A percentile compares a stretch with the other conserved stretches of the same genome.
Conservation (phyloP, 2,888 invertebrate species). For the Lydus trimaculatus region DNA sequence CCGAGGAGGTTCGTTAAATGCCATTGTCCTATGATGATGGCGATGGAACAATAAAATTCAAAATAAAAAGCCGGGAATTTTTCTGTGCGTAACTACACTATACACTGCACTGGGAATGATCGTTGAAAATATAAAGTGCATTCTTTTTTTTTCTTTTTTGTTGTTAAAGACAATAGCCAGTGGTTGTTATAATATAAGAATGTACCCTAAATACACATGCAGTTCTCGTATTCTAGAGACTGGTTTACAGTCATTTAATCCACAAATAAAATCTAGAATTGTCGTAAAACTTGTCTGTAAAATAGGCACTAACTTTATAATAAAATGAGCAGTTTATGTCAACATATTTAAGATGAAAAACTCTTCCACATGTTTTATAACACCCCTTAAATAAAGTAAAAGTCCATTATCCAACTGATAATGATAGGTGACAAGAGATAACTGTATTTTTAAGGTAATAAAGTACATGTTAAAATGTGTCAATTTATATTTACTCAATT, state of each 20-base stretch:
- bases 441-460: neutral
- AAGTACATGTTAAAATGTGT: neutral
- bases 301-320: conserved; percentile 21
- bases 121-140: conserved; percentile 1
- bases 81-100: neutral
- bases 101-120: neutral
- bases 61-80: neutral
- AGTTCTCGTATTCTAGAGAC: neutral
- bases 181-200: neutral
- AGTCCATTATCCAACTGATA: neutral
- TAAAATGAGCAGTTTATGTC: conserved; percentile 20
- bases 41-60: neutral
- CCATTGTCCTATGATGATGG: neutral
- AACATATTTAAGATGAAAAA: neutral
- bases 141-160: neutral
- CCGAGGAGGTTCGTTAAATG: neutral
- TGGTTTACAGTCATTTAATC: conserved; percentile 30
- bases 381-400: neutral
- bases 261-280: conserved; percentile 22
- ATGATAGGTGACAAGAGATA: neutral
- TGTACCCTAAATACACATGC: neutral
- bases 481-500: neutral
- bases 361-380: conserved; percentile 2
- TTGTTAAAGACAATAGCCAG: neutral
- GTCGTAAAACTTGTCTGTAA: conserved; percentile 25